Conservation (phyloP, 2,888 invertebrate genomes). For the Scotopteryx bipunctaria region DNA sequence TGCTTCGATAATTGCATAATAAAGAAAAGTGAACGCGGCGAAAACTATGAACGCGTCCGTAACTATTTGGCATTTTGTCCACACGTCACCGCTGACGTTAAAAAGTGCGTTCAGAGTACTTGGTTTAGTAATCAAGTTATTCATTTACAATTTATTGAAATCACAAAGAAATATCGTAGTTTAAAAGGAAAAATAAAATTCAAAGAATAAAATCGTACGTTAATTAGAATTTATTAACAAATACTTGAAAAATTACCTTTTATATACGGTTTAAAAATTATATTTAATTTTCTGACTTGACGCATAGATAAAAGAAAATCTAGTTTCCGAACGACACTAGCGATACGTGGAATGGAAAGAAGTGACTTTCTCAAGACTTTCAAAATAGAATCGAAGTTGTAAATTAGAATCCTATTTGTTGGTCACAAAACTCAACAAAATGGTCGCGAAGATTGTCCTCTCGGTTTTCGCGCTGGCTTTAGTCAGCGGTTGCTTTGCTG, state of each 20-base stretch:
- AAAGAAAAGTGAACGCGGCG: neutral
- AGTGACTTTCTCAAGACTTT: conserved; percentile 3
- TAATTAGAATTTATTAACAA: too few relatives aligned
- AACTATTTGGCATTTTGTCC: conserved; percentile 24
- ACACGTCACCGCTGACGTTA: conserved; percentile 73
- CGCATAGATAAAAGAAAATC: neutral
- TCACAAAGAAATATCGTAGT: neutral
- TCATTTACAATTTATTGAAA: neutral
- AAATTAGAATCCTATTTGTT: conserved; percentile 43
- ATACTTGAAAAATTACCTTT: too few relatives aligned
- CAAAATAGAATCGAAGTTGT: conserved; percentile 29
- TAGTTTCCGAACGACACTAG: conserved; percentile 13
- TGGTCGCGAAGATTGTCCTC: conserved; percentile 70
- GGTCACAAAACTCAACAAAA: conserved; percentile 58
- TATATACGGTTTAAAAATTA: too few relatives aligned
- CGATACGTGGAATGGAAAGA: conserved; percentile 35
- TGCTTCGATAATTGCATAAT: too few relatives aligned
- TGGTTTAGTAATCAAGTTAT: neutral
- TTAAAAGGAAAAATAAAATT: too few relatives aligned
- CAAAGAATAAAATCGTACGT: too few relatives aligned
- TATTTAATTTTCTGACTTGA: too few relatives aligned
- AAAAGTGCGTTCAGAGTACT: conserved; percentile 49
- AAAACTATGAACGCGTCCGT: conserved; percentile 44
- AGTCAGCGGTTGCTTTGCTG: conserved; percentile 52
- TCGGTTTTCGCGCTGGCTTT: conserved; percentile 56